Base-by-base conservation (phyloP, 2,113 vertebrate genomes). In the Lagopus leucura region DNA sequence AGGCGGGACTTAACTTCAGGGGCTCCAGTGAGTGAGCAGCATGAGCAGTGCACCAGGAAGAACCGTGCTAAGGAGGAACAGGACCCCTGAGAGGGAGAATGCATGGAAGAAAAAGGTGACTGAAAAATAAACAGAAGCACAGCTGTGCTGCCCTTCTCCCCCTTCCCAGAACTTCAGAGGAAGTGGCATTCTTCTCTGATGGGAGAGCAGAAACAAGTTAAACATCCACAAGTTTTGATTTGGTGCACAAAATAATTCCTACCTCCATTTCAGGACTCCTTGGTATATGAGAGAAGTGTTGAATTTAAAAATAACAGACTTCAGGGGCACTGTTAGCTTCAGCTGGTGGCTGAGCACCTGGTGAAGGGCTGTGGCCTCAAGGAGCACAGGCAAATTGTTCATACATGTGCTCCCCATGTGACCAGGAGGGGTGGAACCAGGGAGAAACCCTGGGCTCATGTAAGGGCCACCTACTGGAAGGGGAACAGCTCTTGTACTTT, bases 41-140 rank as follows among this genome's bases (percentile, higher is more conserved):
- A 1, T 0, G 3, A 50, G 21, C 4, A 13, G 28, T 69, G 69
- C 43, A 20, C 2, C 8, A 12, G 40, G 32, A 76, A 25, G 13
- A 80, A 40, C 54, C 36, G 24, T 42, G 57, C 36, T 30, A 58
- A 63, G 36, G 61, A 40, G 61, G 25, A 42, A 45, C 25, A 58
- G 64, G 21, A 15, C n/a, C 34, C 38, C 3, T 3, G 8, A 7
- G 27, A 18, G 13, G 67, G 11, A 11, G n/a, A n/a, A 65, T 8
- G 14, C n/a, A 17, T 1, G 28, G 43, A 52, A 30, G 21, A 55
- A n/a, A 27, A 30, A 34, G 50, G 36, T 19, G 34, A 30, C 1
- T 0, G 4, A 43, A 57, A 21, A 18, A 38, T 28, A 69, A 30
- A 69, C 50, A 64, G 54, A 18, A 71, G 10, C 63, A n/a, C 34